Evolutionary conservation across 2,888 invertebrate genomes (phyloP), one percentile per base, ranked within the genome.

Genomic region (Diogma glabrata): DNA sequence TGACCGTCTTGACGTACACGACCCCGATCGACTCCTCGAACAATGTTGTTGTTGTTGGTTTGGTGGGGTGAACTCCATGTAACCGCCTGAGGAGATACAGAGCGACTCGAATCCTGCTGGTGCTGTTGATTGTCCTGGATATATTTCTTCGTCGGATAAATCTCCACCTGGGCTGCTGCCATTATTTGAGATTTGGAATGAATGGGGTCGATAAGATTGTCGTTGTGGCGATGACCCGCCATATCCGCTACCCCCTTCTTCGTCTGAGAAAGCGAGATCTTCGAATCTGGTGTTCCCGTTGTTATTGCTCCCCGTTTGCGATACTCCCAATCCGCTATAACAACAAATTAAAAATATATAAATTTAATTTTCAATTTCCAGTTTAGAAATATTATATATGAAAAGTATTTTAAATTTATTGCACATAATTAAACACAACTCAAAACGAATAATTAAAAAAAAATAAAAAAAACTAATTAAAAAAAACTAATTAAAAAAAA

Each of bases 241-340:
- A 65, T 64, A 69, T 64, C 69, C 70, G 71, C 79, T 80, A 69
- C 84, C 81, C 69, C 84, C 81, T 76, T 84, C 84, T 82, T 87
- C 87, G 82, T 87, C 87, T 83, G 86, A 84, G 87, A 87, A 84
- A 77, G 87, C 82, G 82, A 24, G 16, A 26, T 82, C 78, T 72
- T 78, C 76, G 67, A 73, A 68, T 61, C 67, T 63, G 58, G 22
- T 12, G 43, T 43, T 43, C 46, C 46, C 24, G 16, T 24, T 16
- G 43, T 43, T 43, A 43, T 30, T n/a, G n/a, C n/a, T 30, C 19
- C 48, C 48, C 30, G 48, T 67, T 67, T 68, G 66, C 67, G 71
- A 69, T 65, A 66, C 55, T 69, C 71, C 71, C 70, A 70, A 57
- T 67, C 69, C 71, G 70, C 76, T 70, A 47, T 47, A n/a, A n/a